Percentiles rank a stretch among this genome's conserved stretches.
Evolutionary conservation across 2,113 vertebrate species (phyloP).

Genomic region (Pholis gunnellus): DNA sequence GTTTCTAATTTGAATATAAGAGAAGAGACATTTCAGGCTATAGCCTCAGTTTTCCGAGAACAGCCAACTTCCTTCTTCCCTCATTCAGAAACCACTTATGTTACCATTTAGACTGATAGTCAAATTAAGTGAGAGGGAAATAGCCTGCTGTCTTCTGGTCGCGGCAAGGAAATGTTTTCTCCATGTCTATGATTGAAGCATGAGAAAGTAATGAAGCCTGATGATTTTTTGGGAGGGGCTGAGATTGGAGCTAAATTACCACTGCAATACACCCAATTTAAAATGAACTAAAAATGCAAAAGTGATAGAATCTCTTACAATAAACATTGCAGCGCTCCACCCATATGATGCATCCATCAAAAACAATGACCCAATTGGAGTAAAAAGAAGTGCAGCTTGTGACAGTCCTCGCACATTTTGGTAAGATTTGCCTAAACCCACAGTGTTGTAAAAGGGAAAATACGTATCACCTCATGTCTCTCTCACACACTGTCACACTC

Average conservation of each 20-base stretch:
- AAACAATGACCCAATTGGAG: constrained; percentile 14
- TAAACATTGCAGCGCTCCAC: not conserved
- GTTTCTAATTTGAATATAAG: constrained; percentile 21
- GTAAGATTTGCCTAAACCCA: not conserved
- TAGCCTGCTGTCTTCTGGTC: constrained; percentile 37
- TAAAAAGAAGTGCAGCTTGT: not conserved
- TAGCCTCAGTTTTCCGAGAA: constrained; percentile 58
- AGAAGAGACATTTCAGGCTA: not conserved
- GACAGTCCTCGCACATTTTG: not conserved
- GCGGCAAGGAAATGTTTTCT: constrained; percentile 35
- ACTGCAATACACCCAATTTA: constrained; percentile 3
- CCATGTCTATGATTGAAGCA: constrained; percentile 30
- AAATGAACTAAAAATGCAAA: constrained; percentile 8
- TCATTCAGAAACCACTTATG: constrained; percentile 58
- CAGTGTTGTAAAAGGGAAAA: constrained; percentile 1
- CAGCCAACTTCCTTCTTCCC: constrained; percentile 63
- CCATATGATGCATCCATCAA: not conserved
- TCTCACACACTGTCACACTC: not conserved
- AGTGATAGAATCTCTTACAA: constrained; percentile 4
- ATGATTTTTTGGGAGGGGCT: constrained; percentile 9
- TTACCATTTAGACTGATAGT: constrained; percentile 57
- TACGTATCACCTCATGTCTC: not conserved
- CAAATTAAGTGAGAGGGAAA: constrained; percentile 58
- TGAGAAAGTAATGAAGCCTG: constrained; percentile 47
- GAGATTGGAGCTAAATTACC: not conserved